These are phyloP conservation scores for Erynnis tages DNA, from an alignment of 2,888 invertebrate species.

Conservation along the genomic window DNA sequence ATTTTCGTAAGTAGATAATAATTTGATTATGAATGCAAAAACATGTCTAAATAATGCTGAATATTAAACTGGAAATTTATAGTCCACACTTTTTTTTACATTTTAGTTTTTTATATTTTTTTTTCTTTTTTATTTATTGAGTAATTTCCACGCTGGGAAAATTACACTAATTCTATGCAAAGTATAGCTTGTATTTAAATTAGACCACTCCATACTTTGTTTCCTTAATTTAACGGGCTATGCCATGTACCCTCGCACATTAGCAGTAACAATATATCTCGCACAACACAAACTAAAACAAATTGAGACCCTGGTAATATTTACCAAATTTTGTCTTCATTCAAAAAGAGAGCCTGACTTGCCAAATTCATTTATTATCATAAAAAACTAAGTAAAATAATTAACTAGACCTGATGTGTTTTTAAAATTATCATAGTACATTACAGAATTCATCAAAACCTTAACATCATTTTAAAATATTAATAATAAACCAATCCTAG, in stretches of 20 bases:
- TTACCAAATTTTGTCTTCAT: no score
- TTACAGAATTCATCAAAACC: not conserved
- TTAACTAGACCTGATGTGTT: not conserved
- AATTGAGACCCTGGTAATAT: not conserved
- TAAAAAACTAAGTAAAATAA: not conserved
- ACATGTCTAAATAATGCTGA: constrained; percentile 80
- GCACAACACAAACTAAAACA: not conserved
- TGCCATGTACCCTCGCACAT: constrained; percentile 79
- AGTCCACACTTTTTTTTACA: constrained; percentile 70
- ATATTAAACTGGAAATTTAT: constrained; percentile 80
- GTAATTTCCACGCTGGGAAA: constrained; percentile 87
- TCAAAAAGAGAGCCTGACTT: no score
- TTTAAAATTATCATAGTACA: not conserved
- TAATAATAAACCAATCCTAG: no score
- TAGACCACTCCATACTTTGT: constrained; percentile 81
- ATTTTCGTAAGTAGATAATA: constrained; percentile 63
- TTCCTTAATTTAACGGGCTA: constrained; percentile 78
- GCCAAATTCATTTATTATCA: no score
- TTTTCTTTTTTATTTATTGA: constrained; percentile 58
- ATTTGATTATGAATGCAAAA: constrained; percentile 72
- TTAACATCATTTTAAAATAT: no score
- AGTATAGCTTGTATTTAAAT: constrained; percentile 91
- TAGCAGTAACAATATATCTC: constrained; percentile 48
- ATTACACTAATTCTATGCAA: constrained; percentile 95
- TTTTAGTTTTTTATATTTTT: constrained; percentile 52